A percentile compares a stretch with the other conserved stretches of the same genome.
Conservation (phyloP, 2,113 vertebrate genomes). For the Paedocypris sp. region DNA sequence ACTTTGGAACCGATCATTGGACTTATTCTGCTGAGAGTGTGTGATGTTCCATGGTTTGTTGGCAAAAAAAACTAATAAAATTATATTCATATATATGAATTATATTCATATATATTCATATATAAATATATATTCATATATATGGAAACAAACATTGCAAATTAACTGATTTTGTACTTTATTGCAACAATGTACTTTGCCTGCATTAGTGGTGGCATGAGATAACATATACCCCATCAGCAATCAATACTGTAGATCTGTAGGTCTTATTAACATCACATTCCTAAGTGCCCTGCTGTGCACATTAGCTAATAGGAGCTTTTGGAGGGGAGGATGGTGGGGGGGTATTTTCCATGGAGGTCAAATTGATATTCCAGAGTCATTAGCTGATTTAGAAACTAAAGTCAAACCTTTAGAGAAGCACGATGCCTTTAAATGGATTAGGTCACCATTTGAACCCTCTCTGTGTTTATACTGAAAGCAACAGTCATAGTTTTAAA, state of each 20-base stretch:
- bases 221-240: neutral
- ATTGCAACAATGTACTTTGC: neutral
- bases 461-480: neutral
- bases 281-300: conserved; percentile 22
- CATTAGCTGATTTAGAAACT: conserved; percentile 31
- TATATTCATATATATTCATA: no score
- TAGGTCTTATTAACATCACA: conserved; percentile 30
- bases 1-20: neutral
- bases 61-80: no score
- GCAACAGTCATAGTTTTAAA: neutral
- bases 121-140: no score
- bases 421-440: conserved; percentile 16
- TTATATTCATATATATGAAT: no score
- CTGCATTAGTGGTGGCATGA: neutral
- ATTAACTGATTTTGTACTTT: no score
- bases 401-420: conserved; percentile 9
- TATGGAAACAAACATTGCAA: no score
- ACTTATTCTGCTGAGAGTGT: neutral
- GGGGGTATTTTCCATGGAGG: conserved; percentile 27
- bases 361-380: conserved; percentile 31
- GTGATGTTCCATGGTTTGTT: neutral
- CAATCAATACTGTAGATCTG: conserved; percentile 6
- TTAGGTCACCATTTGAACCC: conserved; percentile 9
- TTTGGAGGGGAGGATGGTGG: conserved; percentile 4
- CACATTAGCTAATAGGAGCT: conserved; percentile 29